Conservation (phyloP, 1,140 invertebrate genomes). For the Panagrolaimus sp. region DNA sequence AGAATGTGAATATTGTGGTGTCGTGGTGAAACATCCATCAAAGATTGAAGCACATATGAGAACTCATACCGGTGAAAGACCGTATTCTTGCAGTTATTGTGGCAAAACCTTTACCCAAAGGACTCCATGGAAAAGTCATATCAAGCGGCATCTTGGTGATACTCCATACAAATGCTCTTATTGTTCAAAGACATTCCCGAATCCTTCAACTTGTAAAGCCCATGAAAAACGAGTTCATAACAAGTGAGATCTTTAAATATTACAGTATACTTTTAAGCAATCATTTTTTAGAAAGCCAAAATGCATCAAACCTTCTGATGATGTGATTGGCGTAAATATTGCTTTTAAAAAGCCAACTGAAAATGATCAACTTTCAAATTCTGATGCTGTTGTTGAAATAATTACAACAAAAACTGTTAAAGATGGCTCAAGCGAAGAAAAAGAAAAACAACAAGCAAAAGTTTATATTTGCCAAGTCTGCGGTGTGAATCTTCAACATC, state of each 20-base stretch:
- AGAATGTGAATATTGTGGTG: conserved; percentile 82
- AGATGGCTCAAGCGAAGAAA: too few relatives aligned
- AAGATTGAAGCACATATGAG: conserved; percentile 91
- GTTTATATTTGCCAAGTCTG: conserved; percentile 38
- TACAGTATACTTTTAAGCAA: too few relatives aligned
- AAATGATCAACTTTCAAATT: too few relatives aligned
- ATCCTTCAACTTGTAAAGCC: conserved; percentile 18
- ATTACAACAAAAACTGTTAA: too few relatives aligned
- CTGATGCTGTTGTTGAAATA: too few relatives aligned
- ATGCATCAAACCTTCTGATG: too few relatives aligned
- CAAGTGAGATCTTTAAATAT: neutral
- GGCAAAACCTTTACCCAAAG: conserved; percentile 21
- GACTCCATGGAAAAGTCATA: conserved; percentile 24
- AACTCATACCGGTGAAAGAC: conserved; percentile 91
- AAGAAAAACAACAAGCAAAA: too few relatives aligned
- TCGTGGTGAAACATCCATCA: conserved; percentile 87
- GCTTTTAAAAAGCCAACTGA: too few relatives aligned
- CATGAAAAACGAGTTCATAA: conserved; percentile 21
- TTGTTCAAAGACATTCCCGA: conserved; percentile 25
- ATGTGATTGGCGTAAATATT: conserved; percentile 62
- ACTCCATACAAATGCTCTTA: conserved; percentile 24
- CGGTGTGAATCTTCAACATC: conserved; percentile 65
- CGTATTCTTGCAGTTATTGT: conserved; percentile 66
- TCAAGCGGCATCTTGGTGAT: conserved; percentile 30
- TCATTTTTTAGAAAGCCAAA: too few relatives aligned